phyloP scores from a whole-genome alignment of 2,797 vertebrate genomes.

The Dicrostonyx torquatus region DNA sequence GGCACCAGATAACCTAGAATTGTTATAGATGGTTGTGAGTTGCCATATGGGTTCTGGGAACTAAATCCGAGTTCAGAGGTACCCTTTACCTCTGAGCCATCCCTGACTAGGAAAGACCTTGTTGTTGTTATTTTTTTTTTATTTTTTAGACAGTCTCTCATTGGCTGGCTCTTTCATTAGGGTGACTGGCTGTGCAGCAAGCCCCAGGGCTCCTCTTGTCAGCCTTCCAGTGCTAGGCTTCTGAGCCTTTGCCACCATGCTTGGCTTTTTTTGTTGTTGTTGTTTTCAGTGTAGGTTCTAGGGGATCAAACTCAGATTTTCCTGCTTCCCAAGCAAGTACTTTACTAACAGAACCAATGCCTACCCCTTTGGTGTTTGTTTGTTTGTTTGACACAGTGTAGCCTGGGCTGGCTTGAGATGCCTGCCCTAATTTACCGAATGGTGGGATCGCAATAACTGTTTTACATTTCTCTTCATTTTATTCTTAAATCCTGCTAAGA shows the following conservation, averaged over 20 bases:
- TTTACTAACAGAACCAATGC: neutral
- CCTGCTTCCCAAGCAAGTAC: neutral
- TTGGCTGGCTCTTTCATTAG: neutral
- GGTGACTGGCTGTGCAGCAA: neutral
- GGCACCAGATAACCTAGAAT: neutral
- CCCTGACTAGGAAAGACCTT: neutral
- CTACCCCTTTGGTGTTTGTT: neutral
- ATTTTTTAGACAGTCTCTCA: neutral
- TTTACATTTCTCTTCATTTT: conserved; percentile 3
- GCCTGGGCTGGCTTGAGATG: neutral
- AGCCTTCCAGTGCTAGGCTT: neutral
- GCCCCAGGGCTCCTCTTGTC: neutral
- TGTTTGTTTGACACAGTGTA: neutral
- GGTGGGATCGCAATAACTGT: neutral
- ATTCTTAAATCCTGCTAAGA: neutral
- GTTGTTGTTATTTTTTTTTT: neutral
- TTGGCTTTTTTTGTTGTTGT: neutral
- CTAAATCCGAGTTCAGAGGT: neutral
- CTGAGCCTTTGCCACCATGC: neutral
- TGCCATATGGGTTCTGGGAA: neutral
- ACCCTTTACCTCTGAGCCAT: neutral
- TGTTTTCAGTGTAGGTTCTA: neutral
- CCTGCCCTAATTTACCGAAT: neutral
- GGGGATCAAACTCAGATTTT: neutral
- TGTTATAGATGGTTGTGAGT: neutral